Evolutionary conservation across 2,113 vertebrate species (phyloP), one percentile per base, ranked within the genome.

Genomic region (Sapayoa aenigma): DNA sequence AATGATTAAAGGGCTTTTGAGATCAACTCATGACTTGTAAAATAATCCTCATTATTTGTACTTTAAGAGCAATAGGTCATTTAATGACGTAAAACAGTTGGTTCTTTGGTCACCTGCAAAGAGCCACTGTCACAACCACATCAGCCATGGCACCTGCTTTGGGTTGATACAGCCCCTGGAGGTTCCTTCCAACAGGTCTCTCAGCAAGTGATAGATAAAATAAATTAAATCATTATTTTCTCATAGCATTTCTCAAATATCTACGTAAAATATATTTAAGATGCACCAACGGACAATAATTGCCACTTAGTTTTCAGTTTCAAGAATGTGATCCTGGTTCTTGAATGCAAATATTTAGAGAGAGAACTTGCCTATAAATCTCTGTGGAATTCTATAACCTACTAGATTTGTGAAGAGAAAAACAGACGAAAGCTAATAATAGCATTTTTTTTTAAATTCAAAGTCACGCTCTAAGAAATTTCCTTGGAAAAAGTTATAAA

Each of bases 141-240:
- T 56, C 55, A 31, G 28, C 23, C 30, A 10, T 4, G 4, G 35
- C 39, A 84, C 2, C 0, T 5, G 0, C 12, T 46, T 21, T 22
- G 21, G 13, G 4, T 33, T 71, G 30, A 9, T 10, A 22, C 24
- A 72, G 23, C 19, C 30, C 49, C 75, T n/a, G n/a, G 15, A 71
- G 19, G 27, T 3, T 6, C 28, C 11, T 90, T 80, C 59, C 11
- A 27, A 14, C 2, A 31, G 41, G 77, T 66, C 13, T 67, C 14
- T 49, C 35, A 69, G 39, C 5, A 63, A 78, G 24, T 27, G 35
- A 75, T 18, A 75, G 47, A 52, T 8, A 7, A 67, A 93, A 82
- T 11, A 75, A 89, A 71, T 58, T 9, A 87, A 93, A 75, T 39
- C 11, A 24, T 55, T 63, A 14, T 58, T 74, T 74, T 46, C 37